These are phyloP conservation scores for Epinotia brunnichana DNA, from an alignment of 2,888 invertebrate genomes.

Conservation along the genomic window DNA sequence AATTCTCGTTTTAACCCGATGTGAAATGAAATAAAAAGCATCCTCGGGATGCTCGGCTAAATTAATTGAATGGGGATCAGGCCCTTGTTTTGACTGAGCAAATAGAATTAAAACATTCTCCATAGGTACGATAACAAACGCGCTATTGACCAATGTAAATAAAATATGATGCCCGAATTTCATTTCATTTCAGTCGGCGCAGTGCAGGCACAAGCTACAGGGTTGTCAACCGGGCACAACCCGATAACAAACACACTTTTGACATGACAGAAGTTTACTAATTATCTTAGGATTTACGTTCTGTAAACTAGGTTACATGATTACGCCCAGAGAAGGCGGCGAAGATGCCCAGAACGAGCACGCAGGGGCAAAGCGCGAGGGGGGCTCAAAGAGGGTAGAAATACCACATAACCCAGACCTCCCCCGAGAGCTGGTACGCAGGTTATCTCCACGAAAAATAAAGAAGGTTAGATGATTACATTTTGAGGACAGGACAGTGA, in stretches of 20 bases:
- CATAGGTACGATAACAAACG: slow-evolving; percentile 65
- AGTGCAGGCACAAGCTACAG: slow-evolving; percentile 5
- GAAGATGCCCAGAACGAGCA: too few species aligned
- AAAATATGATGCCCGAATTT: slow-evolving; percentile 48
- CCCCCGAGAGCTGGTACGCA: too few species aligned
- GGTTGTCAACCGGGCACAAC: slow-evolving; percentile 14
- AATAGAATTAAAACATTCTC: slow-evolving; percentile 77
- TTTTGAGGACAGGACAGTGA: not conserved
- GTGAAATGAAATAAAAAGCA: slow-evolving; percentile 64
- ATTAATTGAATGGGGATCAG: slow-evolving; percentile 75
- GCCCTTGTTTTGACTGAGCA: slow-evolving; percentile 77
- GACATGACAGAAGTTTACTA: not conserved
- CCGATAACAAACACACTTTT: not conserved
- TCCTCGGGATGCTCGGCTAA: slow-evolving; percentile 60
- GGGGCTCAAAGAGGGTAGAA: too few species aligned
- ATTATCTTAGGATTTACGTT: not conserved
- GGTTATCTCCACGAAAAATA: too few species aligned
- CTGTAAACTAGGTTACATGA: not conserved
- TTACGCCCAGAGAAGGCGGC: not conserved
- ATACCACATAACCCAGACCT: too few species aligned
- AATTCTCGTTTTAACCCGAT: slow-evolving; percentile 59
- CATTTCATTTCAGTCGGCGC: slow-evolving; percentile 50
- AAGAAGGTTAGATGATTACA: too few species aligned
- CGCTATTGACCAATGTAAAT: slow-evolving; percentile 69
- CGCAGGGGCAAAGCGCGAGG: too few species aligned